Evolutionary conservation across 2,888 invertebrate genomes (phyloP), one percentile per base, ranked within the genome.

Genomic region (Myopa tessellatipennis): DNA sequence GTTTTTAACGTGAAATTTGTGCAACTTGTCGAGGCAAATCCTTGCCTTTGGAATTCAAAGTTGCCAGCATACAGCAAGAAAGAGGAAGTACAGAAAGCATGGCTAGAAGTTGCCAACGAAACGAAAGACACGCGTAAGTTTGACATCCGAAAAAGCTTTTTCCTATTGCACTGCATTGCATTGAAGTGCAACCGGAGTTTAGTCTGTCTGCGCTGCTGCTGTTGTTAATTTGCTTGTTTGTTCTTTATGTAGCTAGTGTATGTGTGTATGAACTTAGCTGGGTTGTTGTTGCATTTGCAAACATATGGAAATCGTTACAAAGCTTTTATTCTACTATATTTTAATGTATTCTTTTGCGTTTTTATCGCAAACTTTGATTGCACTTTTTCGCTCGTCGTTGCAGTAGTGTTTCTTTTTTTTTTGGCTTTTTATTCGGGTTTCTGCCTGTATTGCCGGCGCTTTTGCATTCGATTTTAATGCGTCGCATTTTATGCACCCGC

Each of bases 71-170:
- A 87, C 61, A 87, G 87, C 80, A 87, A 87, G 76, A 87, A 87
- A 83, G 87, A 87, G 79, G 88, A 87, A 81, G 86, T 87, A 50
- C 87, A 87, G 80, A 83, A 82, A 76, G 88, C 88, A 78, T 87
- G 87, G 87, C 88, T 87, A 81, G 85, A 86, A 81, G 87, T 87
- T 77, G 87, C 88, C 81, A 87, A 86, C 80, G 87, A 87, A 76
- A 87, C 86, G 79, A 87, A 87, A 86, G 88, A 87, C 79, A 85
- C 88, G 82, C 87, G 87, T 87, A 83, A 82, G 83, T 81, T 77
- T 75, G 50, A 50, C 74, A 75, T 74, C 26, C 12, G 55, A n/a
- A 61, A 38, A 38, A 63, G 55, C 26, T 50, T 45, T 52, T 78
- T 74, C 60, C 76, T 45, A 63, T 76, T 52, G 40, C 65, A 34